Evolutionary conservation across 2,113 vertebrate genomes (phyloP), one percentile per base, ranked within the genome.

Genomic region (Herpetotheres cachinnans): DNA sequence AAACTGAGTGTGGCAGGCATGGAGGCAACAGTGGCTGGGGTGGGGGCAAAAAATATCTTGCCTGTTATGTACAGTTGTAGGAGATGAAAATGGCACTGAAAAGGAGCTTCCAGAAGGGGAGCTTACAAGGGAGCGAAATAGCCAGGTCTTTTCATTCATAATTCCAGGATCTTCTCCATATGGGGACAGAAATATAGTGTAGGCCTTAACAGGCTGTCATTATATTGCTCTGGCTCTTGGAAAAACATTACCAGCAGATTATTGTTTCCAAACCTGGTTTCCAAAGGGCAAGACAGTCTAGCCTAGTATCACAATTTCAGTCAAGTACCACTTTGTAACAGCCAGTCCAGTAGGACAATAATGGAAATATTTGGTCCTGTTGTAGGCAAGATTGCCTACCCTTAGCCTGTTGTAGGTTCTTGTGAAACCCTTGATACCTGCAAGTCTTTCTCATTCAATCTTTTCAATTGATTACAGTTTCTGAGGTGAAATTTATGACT

Each of bases 11-110:
- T 10, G 52, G 16, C 10, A 79, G 32, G 15, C 16, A 46, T 11
- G 27, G 11, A 54, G 21, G 4, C 6, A 81, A 16, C 16, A 54
- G 30, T 22, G 15, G 10, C 7, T 89, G n/a, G 9, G 7, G 5
- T 47, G 3, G 4, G 13, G 6, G 8, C 6, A 34, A 59, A n/a
- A 59, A 44, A 4, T 29, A 11, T 34, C 30, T 90, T 76, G 2
- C 16, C 30, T 52, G 8, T 38, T 66, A 4, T 2, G 1, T 56
- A 44, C 0, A 3, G 14, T 17, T 16, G 6, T 38, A 80, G 44
- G 9, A 84, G 40, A 79, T 66, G 16, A 90, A 14, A 79, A 55
- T n/a, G n/a, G n/a, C n/a, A n/a, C n/a, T n/a, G n/a, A n/a, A n/a
- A n/a, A 26, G 67, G 40, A 72, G 4, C 2, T 72, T 70, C 55